Conservation (phyloP, 2,797 vertebrate species). For the Discoglossus pictus region DNA sequence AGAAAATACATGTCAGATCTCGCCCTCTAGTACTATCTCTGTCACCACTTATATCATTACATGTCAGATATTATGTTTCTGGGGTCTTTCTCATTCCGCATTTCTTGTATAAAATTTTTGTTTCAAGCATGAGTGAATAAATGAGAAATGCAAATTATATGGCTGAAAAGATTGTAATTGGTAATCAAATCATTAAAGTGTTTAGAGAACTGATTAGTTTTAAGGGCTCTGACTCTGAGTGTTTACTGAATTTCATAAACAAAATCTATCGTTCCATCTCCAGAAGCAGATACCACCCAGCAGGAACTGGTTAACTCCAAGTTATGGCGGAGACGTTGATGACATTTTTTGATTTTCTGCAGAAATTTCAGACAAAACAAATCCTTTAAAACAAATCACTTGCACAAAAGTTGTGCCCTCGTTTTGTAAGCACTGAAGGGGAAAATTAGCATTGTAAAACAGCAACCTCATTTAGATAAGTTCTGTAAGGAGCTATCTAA, state of each 20-base stretch:
- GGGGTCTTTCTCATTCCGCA: too few species aligned
- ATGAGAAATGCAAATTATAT: conserved; percentile 30
- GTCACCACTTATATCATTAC: too few species aligned
- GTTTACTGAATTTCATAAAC: conserved; percentile 39
- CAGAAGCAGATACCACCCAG: not conserved
- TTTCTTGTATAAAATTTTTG: too few species aligned
- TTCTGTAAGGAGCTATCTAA: conserved; percentile 54
- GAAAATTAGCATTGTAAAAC: conserved; percentile 60
- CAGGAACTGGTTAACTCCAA: not conserved
- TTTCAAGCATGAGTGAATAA: not conserved
- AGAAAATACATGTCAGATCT: too few species aligned
- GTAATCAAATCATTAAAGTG: conserved; percentile 46
- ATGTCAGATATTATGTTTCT: too few species aligned
- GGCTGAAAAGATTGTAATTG: conserved; percentile 20
- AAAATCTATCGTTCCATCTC: conserved; percentile 13
- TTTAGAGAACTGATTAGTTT: conserved; percentile 28
- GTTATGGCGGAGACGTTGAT: too few species aligned
- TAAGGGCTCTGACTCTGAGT: conserved; percentile 25
- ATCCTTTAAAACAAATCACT: conserved; percentile 5
- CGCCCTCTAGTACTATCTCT: too few species aligned
- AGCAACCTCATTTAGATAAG: conserved; percentile 62
- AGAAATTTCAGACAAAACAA: not conserved
- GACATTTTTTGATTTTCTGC: too few species aligned
- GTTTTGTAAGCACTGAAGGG: conserved; percentile 52
- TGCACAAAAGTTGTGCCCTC: not conserved